Evolutionary conservation across 2,797 vertebrate species (phyloP).

Genomic region (Acanthopagrus latus): DNA sequence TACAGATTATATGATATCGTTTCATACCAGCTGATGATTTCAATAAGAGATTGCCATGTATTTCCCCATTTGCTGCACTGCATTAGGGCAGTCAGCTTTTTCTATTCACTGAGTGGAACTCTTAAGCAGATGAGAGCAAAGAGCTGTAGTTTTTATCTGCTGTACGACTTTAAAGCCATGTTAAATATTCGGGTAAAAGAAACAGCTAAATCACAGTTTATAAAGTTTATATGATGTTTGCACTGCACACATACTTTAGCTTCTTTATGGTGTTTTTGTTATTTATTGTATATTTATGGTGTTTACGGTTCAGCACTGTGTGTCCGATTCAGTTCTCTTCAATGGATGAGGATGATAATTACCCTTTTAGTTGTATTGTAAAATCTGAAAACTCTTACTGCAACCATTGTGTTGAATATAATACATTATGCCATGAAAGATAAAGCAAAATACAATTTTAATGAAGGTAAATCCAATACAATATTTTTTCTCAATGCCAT

Average conservation of each 20-base stretch:
- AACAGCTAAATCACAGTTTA: neutral
- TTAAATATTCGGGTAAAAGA: neutral
- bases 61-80: neutral
- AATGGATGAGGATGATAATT: neutral
- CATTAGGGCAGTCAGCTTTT: conserved; percentile 3
- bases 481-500: neutral
- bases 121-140: conserved; percentile 1
- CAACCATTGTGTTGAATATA: neutral
- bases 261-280: neutral
- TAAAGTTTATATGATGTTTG: neutral
- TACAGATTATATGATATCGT: conserved; percentile 18
- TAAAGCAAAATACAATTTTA: neutral
- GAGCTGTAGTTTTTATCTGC: neutral
- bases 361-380: neutral
- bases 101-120: neutral
- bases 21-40: conserved; percentile 2
- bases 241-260: neutral
- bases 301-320: neutral
- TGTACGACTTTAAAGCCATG: neutral
- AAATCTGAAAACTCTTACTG: neutral
- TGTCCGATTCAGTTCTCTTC: neutral
- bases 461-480: neutral
- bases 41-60: neutral
- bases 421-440: neutral
- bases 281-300: neutral